A percentile compares a stretch with the other conserved stretches of the same genome.
These are phyloP conservation scores for Toxonevra muliebris DNA, from an alignment of 2,888 invertebrate genomes.

Conservation along the genomic window DNA sequence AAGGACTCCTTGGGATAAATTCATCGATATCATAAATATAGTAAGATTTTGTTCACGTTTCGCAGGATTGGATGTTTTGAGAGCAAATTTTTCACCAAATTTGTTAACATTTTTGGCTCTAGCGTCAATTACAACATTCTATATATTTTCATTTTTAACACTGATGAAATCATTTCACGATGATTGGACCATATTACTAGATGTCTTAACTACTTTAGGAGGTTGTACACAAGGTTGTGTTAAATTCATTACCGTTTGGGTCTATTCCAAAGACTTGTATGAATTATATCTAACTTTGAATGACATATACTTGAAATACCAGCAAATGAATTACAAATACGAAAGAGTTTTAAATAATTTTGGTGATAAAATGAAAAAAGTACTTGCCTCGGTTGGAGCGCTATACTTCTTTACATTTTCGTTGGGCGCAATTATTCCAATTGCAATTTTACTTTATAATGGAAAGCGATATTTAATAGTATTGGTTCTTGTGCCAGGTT, in stretches of 20 bases:
- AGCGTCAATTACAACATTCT: constrained; percentile 29
- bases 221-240: constrained; percentile 24
- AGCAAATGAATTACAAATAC: constrained; percentile 30
- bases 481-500: constrained; percentile 38
- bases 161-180: constrained; percentile 30
- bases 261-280: constrained; percentile 2
- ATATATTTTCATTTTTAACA: constrained; percentile 31
- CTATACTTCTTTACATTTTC: constrained; percentile 28
- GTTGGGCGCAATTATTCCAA: constrained; percentile 17
- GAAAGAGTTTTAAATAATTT: constrained; percentile 21
- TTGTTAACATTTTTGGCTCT: constrained; percentile 26
- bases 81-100: constrained; percentile 31
- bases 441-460: constrained; percentile 20
- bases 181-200: constrained; percentile 32
- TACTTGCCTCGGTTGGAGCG: constrained; percentile 23
- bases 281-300: not conserved
- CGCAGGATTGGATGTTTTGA: constrained; percentile 36
- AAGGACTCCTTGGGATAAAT: constrained; percentile 7
- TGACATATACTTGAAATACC: constrained; percentile 32
- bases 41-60: constrained; percentile 10
- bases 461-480: constrained; percentile 34
- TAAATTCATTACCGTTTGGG: constrained; percentile 25
- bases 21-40: constrained; percentile 3
- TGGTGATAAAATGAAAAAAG: constrained; percentile 18
- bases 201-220: constrained; percentile 30